Evolutionary conservation across 2,113 vertebrate species (phyloP), one percentile per base, ranked within the genome.

Genomic region (Zapus hudsonius): DNA sequence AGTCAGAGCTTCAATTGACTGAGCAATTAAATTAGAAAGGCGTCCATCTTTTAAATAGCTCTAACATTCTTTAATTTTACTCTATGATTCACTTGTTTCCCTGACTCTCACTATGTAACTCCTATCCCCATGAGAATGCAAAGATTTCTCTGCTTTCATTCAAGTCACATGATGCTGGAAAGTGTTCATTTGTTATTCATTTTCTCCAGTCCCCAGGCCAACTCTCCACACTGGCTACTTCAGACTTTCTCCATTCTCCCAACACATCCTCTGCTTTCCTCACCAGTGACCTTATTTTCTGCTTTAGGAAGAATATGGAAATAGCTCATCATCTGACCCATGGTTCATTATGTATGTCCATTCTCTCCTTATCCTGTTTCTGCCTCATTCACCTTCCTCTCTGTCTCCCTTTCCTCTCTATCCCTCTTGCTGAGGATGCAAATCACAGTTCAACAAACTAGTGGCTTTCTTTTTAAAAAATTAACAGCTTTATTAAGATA

Each of bases 1-100:
- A 16, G 16, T 19, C 66, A 55, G 70, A 31, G n/a, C 19, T n/a
- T 66, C 70, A 61, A 38, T 47, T 72, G 55, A 40, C 29, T 63
- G 19, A 88, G 33, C 29, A 57, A 85, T 4, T 64, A 20, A 72
- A 72, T 61, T 42, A 82, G 67, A 75, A 90, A 55, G 7, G 22
- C n/a, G 38, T 52, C 75, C 19, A 33, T 52, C n/a, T 81, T 89
- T 59, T 66, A n/a, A 84, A 81, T 73, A 76, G 47, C 31, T 74
- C 22, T 89, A 79, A 81, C 5, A 44, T 70, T 82, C 69, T 79
- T 78, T 74, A 69, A 83, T 88, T 94, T 70, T 78, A 73, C 76
- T 61, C 78, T 61, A 3, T 57, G 70, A 74, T 59, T 89, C 63
- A 31, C 3, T 64, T 70, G 29, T 75, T 33, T 92, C 63, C 72